A percentile compares a stretch with the other conserved stretches of the same genome.
Conservation (phyloP, 2,113 vertebrate species). For the Planiliza haematocheilus region DNA sequence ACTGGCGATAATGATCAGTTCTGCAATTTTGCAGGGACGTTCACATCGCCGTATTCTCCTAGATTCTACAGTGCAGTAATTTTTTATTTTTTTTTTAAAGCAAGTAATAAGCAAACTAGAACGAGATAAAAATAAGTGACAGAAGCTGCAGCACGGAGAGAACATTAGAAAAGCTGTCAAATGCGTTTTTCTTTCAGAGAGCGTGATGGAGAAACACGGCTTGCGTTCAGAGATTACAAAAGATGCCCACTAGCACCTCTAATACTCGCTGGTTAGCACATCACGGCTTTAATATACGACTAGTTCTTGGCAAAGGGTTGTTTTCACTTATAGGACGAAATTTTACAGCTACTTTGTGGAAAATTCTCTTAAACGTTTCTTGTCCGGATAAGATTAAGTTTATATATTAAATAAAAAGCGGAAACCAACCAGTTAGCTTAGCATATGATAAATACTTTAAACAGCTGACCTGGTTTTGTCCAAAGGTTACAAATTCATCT, state of each 20-base stretch:
- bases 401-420: too few species aligned
- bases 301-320: too few species aligned
- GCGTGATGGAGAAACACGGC: constrained; percentile 5
- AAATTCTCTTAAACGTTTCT: too few species aligned
- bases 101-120: constrained; percentile 39
- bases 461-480: neutral
- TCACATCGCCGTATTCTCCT: constrained; percentile 5
- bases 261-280: too few species aligned
- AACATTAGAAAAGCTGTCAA: constrained; percentile 18
- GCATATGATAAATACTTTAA: neutral
- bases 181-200: constrained; percentile 17
- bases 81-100: constrained; percentile 6
- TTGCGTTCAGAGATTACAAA: too few species aligned
- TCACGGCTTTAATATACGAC: too few species aligned
- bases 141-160: neutral
- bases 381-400: too few species aligned
- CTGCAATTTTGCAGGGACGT: constrained; percentile 38
- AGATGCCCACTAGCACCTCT: too few species aligned
- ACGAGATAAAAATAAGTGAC: constrained; percentile 24
- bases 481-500: neutral
- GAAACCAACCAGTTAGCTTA: neutral
- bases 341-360: neutral
- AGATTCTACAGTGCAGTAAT: constrained; percentile 26
- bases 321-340: neutral
- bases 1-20: constrained; percentile 47